A percentile compares a stretch with the other conserved stretches of the same genome.
phyloP scores from a whole-genome alignment of 2,797 vertebrate species.

The Phoxinus dragarum region DNA sequence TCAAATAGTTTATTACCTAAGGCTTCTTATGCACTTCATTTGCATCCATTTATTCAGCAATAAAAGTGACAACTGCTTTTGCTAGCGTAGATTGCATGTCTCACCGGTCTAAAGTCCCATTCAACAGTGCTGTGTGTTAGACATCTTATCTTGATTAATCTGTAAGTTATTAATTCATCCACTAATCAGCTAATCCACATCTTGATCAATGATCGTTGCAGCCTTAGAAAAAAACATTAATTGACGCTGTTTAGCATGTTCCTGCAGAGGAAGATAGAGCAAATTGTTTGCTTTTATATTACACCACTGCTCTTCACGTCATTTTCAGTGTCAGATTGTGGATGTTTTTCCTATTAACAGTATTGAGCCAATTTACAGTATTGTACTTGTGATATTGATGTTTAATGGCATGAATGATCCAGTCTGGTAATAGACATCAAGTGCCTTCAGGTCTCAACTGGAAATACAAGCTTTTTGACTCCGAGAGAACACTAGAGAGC shows the following conservation, averaged over 20 bases:
- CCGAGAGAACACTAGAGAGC: not conserved
- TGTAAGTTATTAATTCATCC: not conserved
- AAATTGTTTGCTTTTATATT: not conserved
- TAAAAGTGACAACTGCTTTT: conserved; percentile 2
- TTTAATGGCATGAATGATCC: not conserved
- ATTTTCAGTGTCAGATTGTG: not conserved
- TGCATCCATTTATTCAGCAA: not conserved
- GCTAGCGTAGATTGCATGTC: not conserved
- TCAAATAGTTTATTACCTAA: not conserved
- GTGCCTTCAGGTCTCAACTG: not conserved
- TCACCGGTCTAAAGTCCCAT: not conserved
- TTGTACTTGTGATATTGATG: not conserved
- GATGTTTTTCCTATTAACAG: not conserved
- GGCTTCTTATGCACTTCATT: not conserved
- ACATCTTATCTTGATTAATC: conserved; percentile 11
- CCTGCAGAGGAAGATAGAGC: not conserved
- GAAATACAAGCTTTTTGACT: not conserved
- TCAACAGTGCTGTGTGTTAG: not conserved
- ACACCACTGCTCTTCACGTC: not conserved
- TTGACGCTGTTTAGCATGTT: not conserved
- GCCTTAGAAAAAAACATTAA: not conserved
- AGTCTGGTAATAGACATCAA: not conserved
- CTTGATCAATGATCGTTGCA: not conserved
- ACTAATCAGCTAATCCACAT: not conserved
- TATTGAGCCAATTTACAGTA: not conserved